Evolutionary conservation across 2,888 invertebrate genomes (phyloP).

Genomic region (Tetragnatha montana): DNA sequence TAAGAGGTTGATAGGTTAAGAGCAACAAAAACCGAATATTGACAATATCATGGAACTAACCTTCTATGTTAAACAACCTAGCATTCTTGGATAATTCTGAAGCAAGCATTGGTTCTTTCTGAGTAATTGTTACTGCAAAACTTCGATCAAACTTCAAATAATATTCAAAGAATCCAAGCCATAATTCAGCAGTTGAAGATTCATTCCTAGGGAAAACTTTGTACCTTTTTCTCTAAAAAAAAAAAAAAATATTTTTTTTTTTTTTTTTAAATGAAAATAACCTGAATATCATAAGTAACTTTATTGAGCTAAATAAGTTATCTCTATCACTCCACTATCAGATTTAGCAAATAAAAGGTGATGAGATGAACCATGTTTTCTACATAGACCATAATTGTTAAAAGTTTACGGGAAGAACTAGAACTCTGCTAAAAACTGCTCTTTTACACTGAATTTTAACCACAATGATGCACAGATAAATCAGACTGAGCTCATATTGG

Average conservation of each 20-base stretch:
- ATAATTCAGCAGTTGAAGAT: conserved; percentile 20
- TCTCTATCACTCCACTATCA: background rate
- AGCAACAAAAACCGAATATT: no score
- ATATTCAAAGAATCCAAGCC: conserved; percentile 43
- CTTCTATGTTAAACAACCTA: conserved; percentile 53
- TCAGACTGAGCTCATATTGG: no score
- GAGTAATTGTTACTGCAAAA: conserved; percentile 22
- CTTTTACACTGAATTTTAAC: background rate
- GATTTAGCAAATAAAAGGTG: no score
- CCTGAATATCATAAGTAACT: background rate
- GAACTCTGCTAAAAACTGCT: background rate
- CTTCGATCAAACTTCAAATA: conserved; percentile 19
- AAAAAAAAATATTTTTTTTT: background rate
- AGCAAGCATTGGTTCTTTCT: conserved; percentile 28
- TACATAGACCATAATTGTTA: background rate
- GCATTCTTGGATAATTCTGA: conserved; percentile 6
- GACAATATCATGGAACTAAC: background rate
- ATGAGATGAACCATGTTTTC: background rate
- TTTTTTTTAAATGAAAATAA: background rate
- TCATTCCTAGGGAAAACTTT: background rate
- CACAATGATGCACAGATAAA: no score
- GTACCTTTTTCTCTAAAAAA: conserved; percentile 23
- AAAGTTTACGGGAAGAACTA: background rate
- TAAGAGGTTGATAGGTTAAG: no score
- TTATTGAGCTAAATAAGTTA: background rate